These are phyloP conservation scores for Trogon surrucura DNA, from an alignment of 2,113 vertebrate genomes.

Conservation along the genomic window DNA sequence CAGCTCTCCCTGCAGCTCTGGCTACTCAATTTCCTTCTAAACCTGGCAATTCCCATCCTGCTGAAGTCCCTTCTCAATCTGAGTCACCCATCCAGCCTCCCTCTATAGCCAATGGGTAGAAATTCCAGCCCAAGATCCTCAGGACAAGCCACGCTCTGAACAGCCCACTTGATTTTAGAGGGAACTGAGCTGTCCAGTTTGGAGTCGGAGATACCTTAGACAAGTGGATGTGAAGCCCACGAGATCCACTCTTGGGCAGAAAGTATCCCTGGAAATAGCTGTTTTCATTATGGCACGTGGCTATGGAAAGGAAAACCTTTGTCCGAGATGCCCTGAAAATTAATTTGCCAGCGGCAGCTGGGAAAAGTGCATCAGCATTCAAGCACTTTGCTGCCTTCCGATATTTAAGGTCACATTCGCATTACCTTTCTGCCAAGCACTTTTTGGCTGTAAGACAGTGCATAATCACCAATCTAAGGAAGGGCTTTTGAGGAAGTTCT, in stretches of 20 bases:
- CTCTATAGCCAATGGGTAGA: neutral
- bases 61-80: neutral
- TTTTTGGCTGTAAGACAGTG: neutral
- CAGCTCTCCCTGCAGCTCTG: neutral
- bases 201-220: fast-evolving
- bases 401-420: neutral
- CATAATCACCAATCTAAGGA: neutral
- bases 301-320: neutral
- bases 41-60: neutral
- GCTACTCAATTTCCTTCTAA: neutral
- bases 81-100: neutral
- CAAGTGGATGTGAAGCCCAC: neutral
- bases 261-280: neutral
- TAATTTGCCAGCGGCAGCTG: neutral
- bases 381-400: neutral
- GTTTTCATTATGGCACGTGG: neutral
- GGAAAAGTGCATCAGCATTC: neutral
- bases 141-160: neutral
- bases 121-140: conserved; percentile 7
- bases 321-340: conserved; percentile 3
- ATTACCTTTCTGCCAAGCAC: neutral
- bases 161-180: neutral
- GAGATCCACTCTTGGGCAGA: neutral
- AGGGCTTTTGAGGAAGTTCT: neutral
- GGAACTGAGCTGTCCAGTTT: neutral